These are phyloP conservation scores for Drosophila quadrilineata DNA, from an alignment of 1,140 invertebrate genomes.

Conservation along the genomic window DNA sequence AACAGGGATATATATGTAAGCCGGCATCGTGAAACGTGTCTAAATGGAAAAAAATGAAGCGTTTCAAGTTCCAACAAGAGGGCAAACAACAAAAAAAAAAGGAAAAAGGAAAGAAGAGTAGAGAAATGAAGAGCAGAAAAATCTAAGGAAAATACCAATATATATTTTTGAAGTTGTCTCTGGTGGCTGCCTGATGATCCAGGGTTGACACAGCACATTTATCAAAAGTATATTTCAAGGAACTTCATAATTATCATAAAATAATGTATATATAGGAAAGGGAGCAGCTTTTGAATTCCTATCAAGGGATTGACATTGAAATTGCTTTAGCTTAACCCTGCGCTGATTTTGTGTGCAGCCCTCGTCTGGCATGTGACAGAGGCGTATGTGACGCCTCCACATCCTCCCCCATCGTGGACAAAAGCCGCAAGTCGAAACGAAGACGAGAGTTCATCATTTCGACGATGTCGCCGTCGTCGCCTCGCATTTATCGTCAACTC, in stretches of 20 bases:
- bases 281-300: too few species aligned
- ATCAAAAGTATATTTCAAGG: too few species aligned
- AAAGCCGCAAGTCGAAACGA: too few species aligned
- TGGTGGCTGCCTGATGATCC: not conserved
- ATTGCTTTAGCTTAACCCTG: too few species aligned
- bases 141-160: slow-evolving; percentile 37
- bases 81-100: slow-evolving; percentile 15
- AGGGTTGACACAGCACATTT: not conserved
- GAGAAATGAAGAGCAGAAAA: too few species aligned
- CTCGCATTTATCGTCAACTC: too few species aligned
- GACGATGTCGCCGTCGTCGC: slow-evolving; percentile 28
- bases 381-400: too few species aligned
- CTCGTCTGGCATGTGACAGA: not conserved
- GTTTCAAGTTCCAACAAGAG: slow-evolving; percentile 37
- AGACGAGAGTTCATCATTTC: slow-evolving; percentile 41
- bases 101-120: not conserved
- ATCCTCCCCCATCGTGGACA: too few species aligned
- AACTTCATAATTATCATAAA: too few species aligned
- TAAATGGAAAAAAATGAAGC: slow-evolving; percentile 44
- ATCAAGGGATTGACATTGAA: too few species aligned
- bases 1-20: slow-evolving; percentile 2
- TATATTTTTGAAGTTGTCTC: slow-evolving; percentile 28
- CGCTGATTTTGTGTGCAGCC: not conserved
- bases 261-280: not conserved
- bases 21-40: slow-evolving; percentile 40